phyloP scores from a whole-genome alignment of 1,140 invertebrate genomes.

The Drosophila carrolli region DNA sequence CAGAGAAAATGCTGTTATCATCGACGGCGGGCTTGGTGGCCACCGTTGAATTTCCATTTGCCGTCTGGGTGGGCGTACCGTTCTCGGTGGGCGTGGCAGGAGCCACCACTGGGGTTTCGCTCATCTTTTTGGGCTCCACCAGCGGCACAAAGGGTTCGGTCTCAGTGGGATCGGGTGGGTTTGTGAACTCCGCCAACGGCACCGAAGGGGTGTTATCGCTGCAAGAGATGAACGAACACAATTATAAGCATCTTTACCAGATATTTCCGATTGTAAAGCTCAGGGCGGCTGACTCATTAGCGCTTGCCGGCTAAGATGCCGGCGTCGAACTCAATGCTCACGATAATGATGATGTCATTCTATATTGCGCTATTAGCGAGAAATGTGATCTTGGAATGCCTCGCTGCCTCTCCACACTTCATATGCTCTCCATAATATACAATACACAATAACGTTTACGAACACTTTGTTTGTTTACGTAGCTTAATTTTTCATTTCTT shows the following conservation, averaged over 20 bases:
- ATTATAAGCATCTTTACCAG: constrained; percentile 18
- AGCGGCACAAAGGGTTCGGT: constrained; percentile 62
- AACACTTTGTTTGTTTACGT: constrained; percentile 31
- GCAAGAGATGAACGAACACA: constrained; percentile 1
- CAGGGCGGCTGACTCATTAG: constrained; percentile 64
- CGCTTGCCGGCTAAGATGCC: constrained; percentile 39
- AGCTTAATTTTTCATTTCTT: constrained; percentile 41
- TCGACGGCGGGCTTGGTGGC: constrained; percentile 26
- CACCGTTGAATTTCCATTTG: constrained; percentile 26
- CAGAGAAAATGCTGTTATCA: constrained; percentile 82
- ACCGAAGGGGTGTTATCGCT: constrained; percentile 54
- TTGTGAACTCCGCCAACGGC: constrained; percentile 61
- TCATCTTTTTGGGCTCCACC: constrained; percentile 51
- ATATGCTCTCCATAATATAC: not conserved
- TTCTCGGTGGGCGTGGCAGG: constrained; percentile 37
- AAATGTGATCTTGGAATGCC: constrained; percentile 53
- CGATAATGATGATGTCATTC: constrained; percentile 56
- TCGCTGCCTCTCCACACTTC: not conserved
- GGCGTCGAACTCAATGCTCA: constrained; percentile 33
- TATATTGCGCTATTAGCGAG: constrained; percentile 23
- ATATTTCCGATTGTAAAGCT: constrained; percentile 38
- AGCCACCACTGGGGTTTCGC: constrained; percentile 27
- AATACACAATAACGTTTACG: constrained; percentile 25
- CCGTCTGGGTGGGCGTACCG: constrained; percentile 24
- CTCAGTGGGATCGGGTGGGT: constrained; percentile 50